phyloP scores from a whole-genome alignment of 2,113 vertebrate species.

The Zapornia atra region DNA sequence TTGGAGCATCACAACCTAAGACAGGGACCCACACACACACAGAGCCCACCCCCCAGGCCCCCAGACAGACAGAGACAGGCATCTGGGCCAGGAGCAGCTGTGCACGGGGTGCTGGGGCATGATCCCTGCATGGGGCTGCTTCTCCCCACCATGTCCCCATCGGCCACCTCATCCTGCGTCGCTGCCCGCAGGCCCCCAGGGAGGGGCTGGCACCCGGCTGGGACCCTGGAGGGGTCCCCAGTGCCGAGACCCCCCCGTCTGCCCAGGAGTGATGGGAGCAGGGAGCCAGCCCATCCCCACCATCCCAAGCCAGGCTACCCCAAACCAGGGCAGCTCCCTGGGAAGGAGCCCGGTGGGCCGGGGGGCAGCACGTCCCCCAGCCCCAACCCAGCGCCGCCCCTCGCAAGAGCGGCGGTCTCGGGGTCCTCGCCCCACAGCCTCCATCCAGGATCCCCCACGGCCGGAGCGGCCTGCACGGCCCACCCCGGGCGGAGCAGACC shows the following conservation, averaged over 20 bases:
- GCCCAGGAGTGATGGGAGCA: accelerated
- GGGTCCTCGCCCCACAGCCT: background rate
- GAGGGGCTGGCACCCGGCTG: background rate
- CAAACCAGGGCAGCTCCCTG: too few species aligned
- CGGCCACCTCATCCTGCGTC: background rate
- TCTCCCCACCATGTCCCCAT: accelerated
- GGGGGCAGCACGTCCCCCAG: background rate
- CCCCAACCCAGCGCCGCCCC: background rate
- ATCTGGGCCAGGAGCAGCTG: accelerated
- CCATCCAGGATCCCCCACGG: background rate
- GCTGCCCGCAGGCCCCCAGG: background rate
- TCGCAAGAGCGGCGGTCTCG: background rate
- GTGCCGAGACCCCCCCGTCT: accelerated
- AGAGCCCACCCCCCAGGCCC: background rate
- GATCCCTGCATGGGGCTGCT: accelerated
- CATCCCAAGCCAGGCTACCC: background rate
- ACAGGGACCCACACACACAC: accelerated
- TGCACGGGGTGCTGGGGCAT: accelerated
- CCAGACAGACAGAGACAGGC: accelerated
- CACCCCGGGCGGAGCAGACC: background rate
- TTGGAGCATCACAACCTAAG: accelerated
- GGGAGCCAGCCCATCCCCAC: background rate
- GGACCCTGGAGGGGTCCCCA: background rate
- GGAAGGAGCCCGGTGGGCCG: background rate
- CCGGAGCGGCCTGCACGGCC: background rate